Base-by-base conservation (phyloP, 2,888 invertebrate species). In the Apodemia zela region DNA sequence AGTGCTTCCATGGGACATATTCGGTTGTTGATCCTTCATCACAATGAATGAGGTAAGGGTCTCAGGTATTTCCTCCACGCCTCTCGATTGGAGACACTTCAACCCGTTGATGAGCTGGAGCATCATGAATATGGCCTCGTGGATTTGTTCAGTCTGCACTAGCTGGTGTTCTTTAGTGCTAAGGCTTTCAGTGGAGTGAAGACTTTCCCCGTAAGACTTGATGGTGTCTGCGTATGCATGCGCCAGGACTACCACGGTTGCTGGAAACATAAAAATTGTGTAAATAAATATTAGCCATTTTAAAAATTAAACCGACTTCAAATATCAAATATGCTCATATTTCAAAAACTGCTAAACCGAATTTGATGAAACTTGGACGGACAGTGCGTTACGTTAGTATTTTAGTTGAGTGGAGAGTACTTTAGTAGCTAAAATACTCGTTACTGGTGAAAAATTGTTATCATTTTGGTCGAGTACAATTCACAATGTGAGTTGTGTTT, bases 81-180 rank as follows among this genome's bases (percentile, higher is more conserved):
- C 97, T 70, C 96, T 94, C 0, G 96, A 95, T 81, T 97, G 97
- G 29, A 97, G 89, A 75, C 94, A 95, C 80, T 97, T 97, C 70
- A 97, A 85, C 0, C 96, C 96, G 71, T 96, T 96, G 33, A 97
- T 95, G 66, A 97, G 87, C 75, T 97, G 97, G 63, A 97, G 89
- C 88, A 97, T 93, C 69, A 97, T 93, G 79, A 97, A 96, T 68
- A 95, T 94, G 54, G 95, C 94, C 71, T 96, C 96, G 84, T 83
- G 94, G 73, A 73, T 92, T 82, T 81, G 93, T 76, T 83, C 93
- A 64, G 85, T 93, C 79, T 80, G 93, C 70, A 81, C 82, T 66
- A 86, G 77, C 59, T 87, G 86, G 72, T 86, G 82, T 35, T 92
- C 91, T 62, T 90, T 87, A 0, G 85, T 79, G 68, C 73, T 73